Evolutionary conservation across 2,113 vertebrate genomes (phyloP).

Genomic region (Pogona vitticeps): DNA sequence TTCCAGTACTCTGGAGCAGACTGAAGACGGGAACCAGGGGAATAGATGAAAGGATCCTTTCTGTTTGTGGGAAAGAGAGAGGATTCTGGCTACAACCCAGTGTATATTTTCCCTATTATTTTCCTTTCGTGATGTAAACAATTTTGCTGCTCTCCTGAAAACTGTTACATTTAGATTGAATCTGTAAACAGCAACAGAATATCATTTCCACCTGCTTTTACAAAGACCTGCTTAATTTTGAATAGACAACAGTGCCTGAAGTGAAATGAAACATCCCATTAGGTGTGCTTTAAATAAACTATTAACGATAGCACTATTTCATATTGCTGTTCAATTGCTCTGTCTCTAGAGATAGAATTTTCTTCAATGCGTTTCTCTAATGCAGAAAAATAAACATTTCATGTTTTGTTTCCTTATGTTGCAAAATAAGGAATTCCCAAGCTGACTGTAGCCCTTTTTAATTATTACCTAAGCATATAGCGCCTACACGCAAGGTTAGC

Average conservation of each 20-base stretch:
- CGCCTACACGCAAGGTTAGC: no score
- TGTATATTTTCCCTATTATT: background rate
- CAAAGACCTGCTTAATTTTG: background rate
- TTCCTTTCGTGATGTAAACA: background rate
- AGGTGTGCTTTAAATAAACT: slow-evolving; percentile 20
- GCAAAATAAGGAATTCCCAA: no score
- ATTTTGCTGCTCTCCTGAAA: background rate
- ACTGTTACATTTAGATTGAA: slow-evolving; percentile 14
- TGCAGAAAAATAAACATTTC: no score
- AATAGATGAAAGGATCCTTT: background rate
- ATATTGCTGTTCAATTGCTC: fast-evolving
- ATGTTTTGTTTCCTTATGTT: no score
- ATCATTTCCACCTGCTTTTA: background rate
- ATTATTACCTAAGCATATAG: no score
- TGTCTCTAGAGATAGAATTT: slow-evolving; percentile 5
- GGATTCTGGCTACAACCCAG: background rate
- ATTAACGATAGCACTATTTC: background rate
- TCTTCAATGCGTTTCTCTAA: no score
- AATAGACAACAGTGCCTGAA: background rate
- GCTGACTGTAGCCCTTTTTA: no score
- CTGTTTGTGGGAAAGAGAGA: background rate
- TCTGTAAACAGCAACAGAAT: background rate
- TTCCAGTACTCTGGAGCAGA: background rate
- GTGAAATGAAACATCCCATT: background rate
- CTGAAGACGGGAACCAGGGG: background rate